A percentile compares a stretch with the other conserved stretches of the same genome.
Conservation (phyloP, 2,113 vertebrate species). For the Hypocryptadius cinnamomeus region DNA sequence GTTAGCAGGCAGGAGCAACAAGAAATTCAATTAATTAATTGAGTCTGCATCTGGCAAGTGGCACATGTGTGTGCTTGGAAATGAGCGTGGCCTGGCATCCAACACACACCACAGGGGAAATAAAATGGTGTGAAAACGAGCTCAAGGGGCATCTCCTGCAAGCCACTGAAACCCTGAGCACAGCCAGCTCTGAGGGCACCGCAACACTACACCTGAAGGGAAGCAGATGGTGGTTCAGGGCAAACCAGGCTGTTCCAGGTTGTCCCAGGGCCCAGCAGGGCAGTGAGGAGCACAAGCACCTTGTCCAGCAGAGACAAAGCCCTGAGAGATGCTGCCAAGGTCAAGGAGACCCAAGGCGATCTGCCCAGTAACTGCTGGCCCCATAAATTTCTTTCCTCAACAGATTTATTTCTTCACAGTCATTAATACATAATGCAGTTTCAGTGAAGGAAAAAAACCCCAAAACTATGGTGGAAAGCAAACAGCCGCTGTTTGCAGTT, state of each 20-base stretch:
- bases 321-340: background rate
- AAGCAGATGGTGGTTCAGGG: background rate
- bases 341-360: background rate
- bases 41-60: background rate
- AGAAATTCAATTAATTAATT: background rate
- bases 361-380: background rate
- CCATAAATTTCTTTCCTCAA: background rate
- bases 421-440: background rate
- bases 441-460: background rate
- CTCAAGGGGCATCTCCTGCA: background rate
- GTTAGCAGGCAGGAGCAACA: background rate
- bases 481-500: background rate
- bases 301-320: background rate
- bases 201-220: background rate
- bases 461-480: background rate
- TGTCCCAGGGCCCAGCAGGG: background rate
- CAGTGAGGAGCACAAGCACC: background rate
- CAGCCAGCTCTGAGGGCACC: background rate
- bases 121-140: background rate
- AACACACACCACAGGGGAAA: background rate
- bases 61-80: background rate
- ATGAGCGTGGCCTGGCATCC: background rate
- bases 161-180: background rate
- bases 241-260: background rate
- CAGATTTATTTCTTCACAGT: slow-evolving; percentile 1